A percentile compares a stretch with the other conserved stretches of the same genome.
Conservation (phyloP, 2,113 vertebrate genomes). For the Bagarius yarrelli region DNA sequence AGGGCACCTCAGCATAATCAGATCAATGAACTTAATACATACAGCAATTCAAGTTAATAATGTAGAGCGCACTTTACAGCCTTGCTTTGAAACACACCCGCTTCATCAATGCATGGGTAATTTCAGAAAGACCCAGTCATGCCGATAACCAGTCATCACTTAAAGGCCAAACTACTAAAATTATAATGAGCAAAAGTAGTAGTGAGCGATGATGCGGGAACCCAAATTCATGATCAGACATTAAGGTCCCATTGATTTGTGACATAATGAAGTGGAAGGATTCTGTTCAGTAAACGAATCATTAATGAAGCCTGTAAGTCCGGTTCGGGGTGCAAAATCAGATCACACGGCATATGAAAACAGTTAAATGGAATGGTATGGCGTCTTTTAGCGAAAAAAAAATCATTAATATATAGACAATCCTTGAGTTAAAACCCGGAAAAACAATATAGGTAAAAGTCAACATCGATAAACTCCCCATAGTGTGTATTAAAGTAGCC, state of each 20-base stretch:
- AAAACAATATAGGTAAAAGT: too few relatives aligned
- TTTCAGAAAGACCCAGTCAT: conserved; percentile 7
- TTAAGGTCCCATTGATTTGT: conserved; percentile 29
- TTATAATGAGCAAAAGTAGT: conserved; percentile 31
- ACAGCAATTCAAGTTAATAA: conserved; percentile 14
- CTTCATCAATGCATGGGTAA: neutral
- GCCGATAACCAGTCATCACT: conserved; percentile 19
- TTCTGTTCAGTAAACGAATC: neutral
- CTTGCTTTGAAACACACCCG: neutral
- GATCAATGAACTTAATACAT: conserved; percentile 24
- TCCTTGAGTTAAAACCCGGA: too few relatives aligned
- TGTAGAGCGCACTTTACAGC: neutral
- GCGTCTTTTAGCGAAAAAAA: too few relatives aligned
- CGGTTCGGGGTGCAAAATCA: neutral
- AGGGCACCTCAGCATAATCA: neutral
- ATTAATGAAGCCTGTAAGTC: neutral
- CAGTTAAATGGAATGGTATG: neutral
- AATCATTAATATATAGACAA: too few relatives aligned
- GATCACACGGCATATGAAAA: neutral
- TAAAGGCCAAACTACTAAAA: conserved; percentile 21
- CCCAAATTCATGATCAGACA: conserved; percentile 27
- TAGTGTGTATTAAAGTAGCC: too few relatives aligned
- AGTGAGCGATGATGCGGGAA: conserved; percentile 21
- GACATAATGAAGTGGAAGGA: conserved; percentile 23
- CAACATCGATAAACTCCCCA: too few relatives aligned